Base-by-base conservation (phyloP, 2,797 vertebrate species). In the Sus cebifrons region DNA sequence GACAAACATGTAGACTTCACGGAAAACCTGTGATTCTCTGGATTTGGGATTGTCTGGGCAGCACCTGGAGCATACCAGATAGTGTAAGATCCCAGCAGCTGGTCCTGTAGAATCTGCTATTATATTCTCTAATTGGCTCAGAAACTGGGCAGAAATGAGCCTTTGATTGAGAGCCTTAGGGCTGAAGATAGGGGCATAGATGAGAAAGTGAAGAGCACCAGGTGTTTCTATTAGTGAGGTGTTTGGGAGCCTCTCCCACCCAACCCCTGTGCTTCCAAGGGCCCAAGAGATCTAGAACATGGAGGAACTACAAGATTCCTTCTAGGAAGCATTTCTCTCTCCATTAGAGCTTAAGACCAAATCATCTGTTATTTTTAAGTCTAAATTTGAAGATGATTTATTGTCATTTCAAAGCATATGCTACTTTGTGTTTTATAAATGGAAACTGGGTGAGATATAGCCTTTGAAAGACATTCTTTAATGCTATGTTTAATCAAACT, bases 391-490 rank as follows among this genome's bases (percentile, higher is more conserved):
- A 86, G 93, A 91, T 96, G 81, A 96, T 95, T 93, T 96, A 93
- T 97, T 97, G 56, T 95, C 60, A 90, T 87, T 97, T 97, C 87
- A 96, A 89, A 96, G 75, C 91, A 82, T 94, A 97, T 94, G 93
- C 71, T 97, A 87, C 71, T 96, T 86, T 85, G 18, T 92, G 79
- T 85, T 96, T 97, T 96, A 96, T 93, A 98, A 97, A 96, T 97
- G 86, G 94, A 97, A 97, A 96, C 67, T 93, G 77, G 89, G 73
- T 94, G 40, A 97, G 89, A 94, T 95, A 27, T 56, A 97, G 71
- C 86, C 77, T 97, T 96, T 97, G 96, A 97, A 97, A 98, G 89
- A 78, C 67, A 92, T 91, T 93, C 77, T 87, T 96, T 87, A 36
- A 86, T 25, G 36, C 86, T 97, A 78, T 95, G 82, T 95, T 97